Conservation (phyloP, 2,797 vertebrate genomes). For the Dermochelys coriacea region DNA sequence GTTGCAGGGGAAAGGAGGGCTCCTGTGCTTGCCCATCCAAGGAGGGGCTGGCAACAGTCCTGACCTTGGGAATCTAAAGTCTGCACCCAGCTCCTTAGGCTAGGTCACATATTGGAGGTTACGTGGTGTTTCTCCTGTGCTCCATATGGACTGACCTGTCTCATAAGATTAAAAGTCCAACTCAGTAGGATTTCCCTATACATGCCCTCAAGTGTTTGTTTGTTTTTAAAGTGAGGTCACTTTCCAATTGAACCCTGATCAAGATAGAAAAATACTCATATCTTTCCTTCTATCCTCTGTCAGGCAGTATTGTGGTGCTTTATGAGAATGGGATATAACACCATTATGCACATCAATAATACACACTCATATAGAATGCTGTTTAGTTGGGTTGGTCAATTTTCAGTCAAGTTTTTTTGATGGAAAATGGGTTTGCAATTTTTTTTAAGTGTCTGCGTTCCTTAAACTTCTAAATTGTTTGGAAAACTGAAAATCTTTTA, state of each 20-base stretch:
- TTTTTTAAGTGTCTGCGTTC: not conserved
- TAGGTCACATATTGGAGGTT: not conserved
- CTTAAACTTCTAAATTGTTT: not conserved
- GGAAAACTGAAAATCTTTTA: not conserved
- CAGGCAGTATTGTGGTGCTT: not conserved
- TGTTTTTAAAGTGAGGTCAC: too few species aligned
- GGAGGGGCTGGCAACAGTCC: not conserved
- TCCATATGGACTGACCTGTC: not conserved
- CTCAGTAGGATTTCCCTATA: not conserved
- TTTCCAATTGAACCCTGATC: not conserved
- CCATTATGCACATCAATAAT: not conserved
- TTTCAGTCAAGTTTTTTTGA: not conserved
- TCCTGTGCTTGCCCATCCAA: not conserved
- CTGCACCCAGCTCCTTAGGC: rapidly evolving
- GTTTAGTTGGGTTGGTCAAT: not conserved
- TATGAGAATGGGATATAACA: not conserved
- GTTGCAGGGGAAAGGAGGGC: not conserved
- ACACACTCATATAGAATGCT: not conserved
- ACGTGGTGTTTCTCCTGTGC: not conserved
- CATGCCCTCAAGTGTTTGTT: not conserved
- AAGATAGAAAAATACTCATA: not conserved
- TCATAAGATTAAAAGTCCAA: rapidly evolving
- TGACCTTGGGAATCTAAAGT: not conserved
- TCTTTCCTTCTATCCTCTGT: not conserved
- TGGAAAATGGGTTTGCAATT: not conserved